Percentiles rank a stretch among this genome's conserved stretches.
phyloP scores from a whole-genome alignment of 2,113 vertebrate species.

The Oxyruncus cristatus region DNA sequence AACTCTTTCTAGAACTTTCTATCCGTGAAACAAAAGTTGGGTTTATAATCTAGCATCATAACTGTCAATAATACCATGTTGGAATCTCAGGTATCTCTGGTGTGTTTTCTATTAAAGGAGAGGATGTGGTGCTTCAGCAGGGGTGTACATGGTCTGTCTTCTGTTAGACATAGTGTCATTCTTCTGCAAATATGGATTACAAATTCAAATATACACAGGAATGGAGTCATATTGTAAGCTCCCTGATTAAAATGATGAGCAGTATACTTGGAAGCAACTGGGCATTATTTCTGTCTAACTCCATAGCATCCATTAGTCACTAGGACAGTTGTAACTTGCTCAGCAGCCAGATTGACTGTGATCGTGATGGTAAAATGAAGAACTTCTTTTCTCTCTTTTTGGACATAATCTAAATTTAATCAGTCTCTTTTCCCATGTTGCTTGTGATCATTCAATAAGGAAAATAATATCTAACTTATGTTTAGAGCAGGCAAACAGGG shows the following conservation, averaged over 20 bases:
- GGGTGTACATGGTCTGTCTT: not conserved
- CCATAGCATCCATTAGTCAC: not conserved
- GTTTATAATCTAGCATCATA: not conserved
- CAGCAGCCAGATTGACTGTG: rapidly evolving
- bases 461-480: not conserved
- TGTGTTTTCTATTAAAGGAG: not conserved
- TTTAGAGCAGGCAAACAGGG: not conserved
- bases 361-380: not conserved
- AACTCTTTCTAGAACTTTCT: not conserved
- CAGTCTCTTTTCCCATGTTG: not conserved
- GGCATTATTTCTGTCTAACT: not conserved
- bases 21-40: not conserved
- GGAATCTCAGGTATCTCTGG: not conserved
- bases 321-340: not conserved
- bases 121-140: not conserved
- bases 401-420: not conserved
- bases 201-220: not conserved
- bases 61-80: not conserved
- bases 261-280: not conserved
- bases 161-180: not conserved
- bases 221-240: not conserved
- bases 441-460: not conserved
- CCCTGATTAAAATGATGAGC: not conserved
- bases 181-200: not conserved
- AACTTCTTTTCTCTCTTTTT: not conserved